A percentile compares a stretch with the other conserved stretches of the same genome.
These are phyloP conservation scores for Sceloporus undulatus DNA, from an alignment of 2,113 vertebrate species.

Conservation along the genomic window DNA sequence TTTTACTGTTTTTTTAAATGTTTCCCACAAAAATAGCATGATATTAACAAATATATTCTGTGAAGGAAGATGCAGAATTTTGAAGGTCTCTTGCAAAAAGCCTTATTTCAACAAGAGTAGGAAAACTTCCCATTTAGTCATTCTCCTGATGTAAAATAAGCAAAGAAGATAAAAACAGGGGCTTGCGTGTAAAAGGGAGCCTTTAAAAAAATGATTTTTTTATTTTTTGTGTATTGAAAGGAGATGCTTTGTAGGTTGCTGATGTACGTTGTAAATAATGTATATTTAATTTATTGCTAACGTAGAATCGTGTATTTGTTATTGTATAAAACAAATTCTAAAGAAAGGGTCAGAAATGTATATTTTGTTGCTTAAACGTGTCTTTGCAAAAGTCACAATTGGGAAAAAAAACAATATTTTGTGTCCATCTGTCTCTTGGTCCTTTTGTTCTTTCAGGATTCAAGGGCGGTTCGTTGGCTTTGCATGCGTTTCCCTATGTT, in stretches of 20 bases:
- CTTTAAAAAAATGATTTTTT: slow-evolving; percentile 21
- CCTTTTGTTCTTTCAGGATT: background rate
- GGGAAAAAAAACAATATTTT: slow-evolving; percentile 86
- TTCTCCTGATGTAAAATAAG: background rate
- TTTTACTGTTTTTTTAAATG: background rate
- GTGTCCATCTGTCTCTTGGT: slow-evolving; percentile 71
- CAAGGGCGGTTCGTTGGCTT: background rate
- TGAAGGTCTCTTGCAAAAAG: background rate
- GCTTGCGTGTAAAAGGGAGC: slow-evolving; percentile 44
- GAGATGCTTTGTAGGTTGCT: slow-evolving; percentile 79
- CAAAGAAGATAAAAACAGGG: too few species aligned
- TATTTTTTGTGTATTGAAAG: slow-evolving; percentile 71
- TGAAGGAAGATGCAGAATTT: slow-evolving; percentile 52
- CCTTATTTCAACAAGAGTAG: background rate
- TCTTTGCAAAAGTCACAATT: slow-evolving; percentile 87
- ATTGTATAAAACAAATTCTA: slow-evolving; percentile 83
- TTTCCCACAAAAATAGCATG: slow-evolving; percentile 55
- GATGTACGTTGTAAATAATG: slow-evolving; percentile 86
- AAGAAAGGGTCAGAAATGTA: slow-evolving; percentile 83
- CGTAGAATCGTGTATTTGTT: slow-evolving; percentile 84
- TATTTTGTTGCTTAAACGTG: slow-evolving; percentile 89
- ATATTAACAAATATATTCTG: slow-evolving; percentile 18
- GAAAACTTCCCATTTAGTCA: background rate
- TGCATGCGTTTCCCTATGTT: background rate
- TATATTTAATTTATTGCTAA: slow-evolving; percentile 90